Percentiles rank a stretch among this genome's conserved stretches.
Conservation (phyloP, 2,113 vertebrate genomes). For the mouse (Mus musculus) region GRCm39 chrX:144011001-144011500, state of each 20-base stretch:
- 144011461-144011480: background rate
- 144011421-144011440: background rate
- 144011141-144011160: background rate
- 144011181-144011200: background rate
- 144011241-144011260: background rate
- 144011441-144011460: background rate
- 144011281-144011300: background rate
- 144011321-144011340: background rate
- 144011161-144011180: background rate
- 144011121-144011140: background rate
- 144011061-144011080: background rate
- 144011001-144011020: background rate
- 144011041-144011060: background rate
- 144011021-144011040: background rate
- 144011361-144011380: background rate
- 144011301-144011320: background rate
- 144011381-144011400: background rate
- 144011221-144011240: background rate
- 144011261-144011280: background rate
- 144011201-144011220: background rate
- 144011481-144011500: background rate
- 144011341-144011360: background rate
- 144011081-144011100: background rate
- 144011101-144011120: background rate
- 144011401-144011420: background rate